Conservation (phyloP, 2,113 vertebrate genomes). For the Nannospalax galili region DNA sequence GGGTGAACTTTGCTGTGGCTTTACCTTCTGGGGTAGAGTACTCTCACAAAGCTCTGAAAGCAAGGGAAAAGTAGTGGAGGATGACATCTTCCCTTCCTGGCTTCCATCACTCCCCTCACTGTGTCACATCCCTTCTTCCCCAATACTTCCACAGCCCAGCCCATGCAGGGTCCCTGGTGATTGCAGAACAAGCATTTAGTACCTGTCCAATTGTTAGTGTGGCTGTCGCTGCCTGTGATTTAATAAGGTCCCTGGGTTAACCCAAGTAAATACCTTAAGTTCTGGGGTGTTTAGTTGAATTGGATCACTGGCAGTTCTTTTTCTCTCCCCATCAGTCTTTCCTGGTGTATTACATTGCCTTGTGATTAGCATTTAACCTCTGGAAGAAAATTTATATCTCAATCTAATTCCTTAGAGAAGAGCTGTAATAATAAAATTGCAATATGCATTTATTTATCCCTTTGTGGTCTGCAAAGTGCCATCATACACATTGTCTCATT, state of each 20-base stretch:
- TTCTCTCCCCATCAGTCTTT: background rate
- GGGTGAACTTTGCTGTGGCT: background rate
- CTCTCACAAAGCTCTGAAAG: background rate
- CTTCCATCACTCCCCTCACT: background rate
- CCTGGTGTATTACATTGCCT: background rate
- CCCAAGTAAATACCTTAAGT: background rate
- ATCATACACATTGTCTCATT: background rate
- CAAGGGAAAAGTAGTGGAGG: background rate
- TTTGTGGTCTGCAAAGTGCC: slow-evolving; percentile 1
- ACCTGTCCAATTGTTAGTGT: background rate
- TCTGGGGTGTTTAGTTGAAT: background rate
- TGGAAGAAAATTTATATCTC: slow-evolving; percentile 39
- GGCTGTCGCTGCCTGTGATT: background rate
- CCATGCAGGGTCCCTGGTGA: background rate
- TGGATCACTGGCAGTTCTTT: background rate
- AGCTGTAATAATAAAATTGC: background rate
- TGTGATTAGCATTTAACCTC: background rate
- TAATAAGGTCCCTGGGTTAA: background rate
- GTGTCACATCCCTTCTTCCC: background rate
- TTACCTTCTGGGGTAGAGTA: background rate
- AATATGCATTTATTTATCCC: slow-evolving; percentile 37
- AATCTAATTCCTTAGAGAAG: slow-evolving; percentile 44
- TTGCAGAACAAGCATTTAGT: background rate
- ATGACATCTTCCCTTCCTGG: background rate
- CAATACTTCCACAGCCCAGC: background rate